Evolutionary conservation across 2,113 vertebrate species (phyloP).

Genomic region (Podiceps cristatus): DNA sequence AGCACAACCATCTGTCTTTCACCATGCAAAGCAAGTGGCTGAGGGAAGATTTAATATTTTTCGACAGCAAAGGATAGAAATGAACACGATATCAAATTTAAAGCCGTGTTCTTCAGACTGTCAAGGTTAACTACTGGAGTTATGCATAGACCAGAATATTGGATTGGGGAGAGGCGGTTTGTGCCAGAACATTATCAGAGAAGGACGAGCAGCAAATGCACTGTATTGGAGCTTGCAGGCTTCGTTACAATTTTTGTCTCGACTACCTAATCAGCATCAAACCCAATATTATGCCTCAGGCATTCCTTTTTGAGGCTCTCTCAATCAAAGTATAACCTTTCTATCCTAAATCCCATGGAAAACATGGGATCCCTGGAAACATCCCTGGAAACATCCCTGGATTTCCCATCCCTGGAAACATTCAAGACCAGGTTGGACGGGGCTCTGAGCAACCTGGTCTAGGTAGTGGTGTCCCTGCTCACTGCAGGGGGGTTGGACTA

Average conservation of each 20-base stretch:
- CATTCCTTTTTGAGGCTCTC: background rate
- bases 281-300: background rate
- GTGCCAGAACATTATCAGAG: constrained; percentile 8
- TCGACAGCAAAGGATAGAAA: constrained; percentile 48
- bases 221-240: background rate
- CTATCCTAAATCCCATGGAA: too few species aligned
- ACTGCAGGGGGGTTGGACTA: too few species aligned
- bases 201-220: background rate
- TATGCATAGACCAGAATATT: background rate
- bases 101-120: constrained; percentile 3
- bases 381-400: too few species aligned
- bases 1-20: constrained; percentile 72
- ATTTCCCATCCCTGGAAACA: too few species aligned
- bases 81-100: constrained; percentile 37
- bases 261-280: background rate
- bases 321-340: background rate
- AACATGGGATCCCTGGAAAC: too few species aligned
- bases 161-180: background rate
- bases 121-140: constrained; percentile 57
- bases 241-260: constrained; percentile 8
- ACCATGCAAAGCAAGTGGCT: constrained; percentile 52
- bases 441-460: too few species aligned
- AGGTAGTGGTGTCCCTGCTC: too few species aligned
- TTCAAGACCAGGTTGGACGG: too few species aligned
- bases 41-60: constrained; percentile 64